Conservation (phyloP, 2,888 invertebrate genomes). For the Rhogogaster chlorosoma region DNA sequence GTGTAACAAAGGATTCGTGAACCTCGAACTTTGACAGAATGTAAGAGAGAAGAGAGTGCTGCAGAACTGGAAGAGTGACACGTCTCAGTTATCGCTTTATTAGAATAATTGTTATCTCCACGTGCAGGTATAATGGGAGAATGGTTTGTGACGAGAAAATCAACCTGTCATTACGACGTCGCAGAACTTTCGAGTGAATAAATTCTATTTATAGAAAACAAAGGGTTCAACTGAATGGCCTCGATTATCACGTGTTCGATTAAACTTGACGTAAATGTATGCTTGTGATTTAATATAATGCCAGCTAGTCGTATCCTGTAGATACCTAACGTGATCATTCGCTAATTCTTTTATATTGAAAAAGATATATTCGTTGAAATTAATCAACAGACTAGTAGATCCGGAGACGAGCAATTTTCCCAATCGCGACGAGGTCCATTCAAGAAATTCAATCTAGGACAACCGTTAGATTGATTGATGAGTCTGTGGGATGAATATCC, state of each 20-base stretch:
- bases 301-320: neutral
- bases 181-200: neutral
- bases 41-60: neutral
- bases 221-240: neutral
- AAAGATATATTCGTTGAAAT: neutral
- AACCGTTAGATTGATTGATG: constrained; percentile 45
- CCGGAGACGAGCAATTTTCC: neutral
- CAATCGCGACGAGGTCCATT: neutral
- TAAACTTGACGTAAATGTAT: neutral
- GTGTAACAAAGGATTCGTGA: neutral
- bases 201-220: neutral
- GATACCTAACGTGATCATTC: neutral
- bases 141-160: neutral
- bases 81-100: neutral
- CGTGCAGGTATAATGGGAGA: neutral
- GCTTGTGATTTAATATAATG: neutral
- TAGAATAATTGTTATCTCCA: neutral
- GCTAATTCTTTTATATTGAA: neutral
- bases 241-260: neutral
- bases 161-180: neutral
- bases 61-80: neutral
- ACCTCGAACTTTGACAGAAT: neutral
- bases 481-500: constrained; percentile 11
- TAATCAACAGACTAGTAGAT: constrained; percentile 5
- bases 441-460: constrained; percentile 37